Conservation (phyloP, 2,888 invertebrate genomes). For the Phasia obesa region DNA sequence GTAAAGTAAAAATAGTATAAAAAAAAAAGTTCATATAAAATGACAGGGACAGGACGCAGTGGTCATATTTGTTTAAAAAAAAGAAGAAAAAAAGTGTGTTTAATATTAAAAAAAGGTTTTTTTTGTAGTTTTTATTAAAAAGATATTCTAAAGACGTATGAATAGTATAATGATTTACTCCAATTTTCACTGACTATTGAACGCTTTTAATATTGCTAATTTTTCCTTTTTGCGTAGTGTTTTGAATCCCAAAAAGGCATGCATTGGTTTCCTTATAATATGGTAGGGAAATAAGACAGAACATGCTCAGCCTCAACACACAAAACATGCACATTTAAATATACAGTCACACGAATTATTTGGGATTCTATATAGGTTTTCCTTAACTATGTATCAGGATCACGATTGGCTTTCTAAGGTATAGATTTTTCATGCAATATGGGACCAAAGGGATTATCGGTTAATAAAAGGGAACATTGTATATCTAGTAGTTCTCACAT, state of each 20-base stretch:
- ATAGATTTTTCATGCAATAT: constrained; percentile 28
- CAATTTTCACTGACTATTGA: constrained; percentile 50
- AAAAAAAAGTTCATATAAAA: constrained; percentile 27
- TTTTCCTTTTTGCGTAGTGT: neutral
- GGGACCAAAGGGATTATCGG: neutral
- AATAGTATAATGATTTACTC: neutral
- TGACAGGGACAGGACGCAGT: constrained; percentile 21
- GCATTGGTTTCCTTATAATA: constrained; percentile 39
- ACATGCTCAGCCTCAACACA: constrained; percentile 57
- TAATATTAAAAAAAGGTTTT: constrained; percentile 20
- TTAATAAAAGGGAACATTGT: neutral
- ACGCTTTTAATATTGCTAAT: neutral
- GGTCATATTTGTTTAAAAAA: constrained; percentile 39
- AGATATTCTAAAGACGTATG: neutral
- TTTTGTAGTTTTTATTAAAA: neutral
- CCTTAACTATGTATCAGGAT: neutral
- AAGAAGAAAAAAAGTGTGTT: constrained; percentile 20
- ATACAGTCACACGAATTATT: constrained; percentile 4
- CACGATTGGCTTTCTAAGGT: neutral
- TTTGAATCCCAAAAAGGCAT: constrained; percentile 45
- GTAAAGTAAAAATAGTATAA: constrained; percentile 1
- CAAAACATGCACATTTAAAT: constrained; percentile 45
- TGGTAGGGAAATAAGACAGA: neutral
- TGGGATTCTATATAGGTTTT: neutral
- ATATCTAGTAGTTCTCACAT: neutral